Evolutionary conservation across 1,140 invertebrate genomes (phyloP), one percentile per base, ranked within the genome.

Genomic region (Gerris buenoi): DNA sequence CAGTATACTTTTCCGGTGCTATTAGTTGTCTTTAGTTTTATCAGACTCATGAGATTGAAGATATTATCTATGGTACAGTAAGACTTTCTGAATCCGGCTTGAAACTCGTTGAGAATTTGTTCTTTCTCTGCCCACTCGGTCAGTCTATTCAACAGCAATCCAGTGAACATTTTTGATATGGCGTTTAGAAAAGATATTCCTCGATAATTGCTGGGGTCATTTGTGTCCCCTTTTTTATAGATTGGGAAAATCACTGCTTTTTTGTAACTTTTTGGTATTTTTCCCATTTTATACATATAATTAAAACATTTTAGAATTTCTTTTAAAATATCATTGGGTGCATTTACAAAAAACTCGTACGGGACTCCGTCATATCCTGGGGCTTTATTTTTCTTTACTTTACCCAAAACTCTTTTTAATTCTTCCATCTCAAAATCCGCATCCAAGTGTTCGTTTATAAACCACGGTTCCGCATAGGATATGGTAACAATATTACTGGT

Each of bases 81-180:
- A 1, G 61, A 26, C 28, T 69, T 71, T n/a, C 72, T 23, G 56
- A 74, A 75, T 5, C 72, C 73, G 3, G 70, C 70, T 68, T 75
- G 74, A 2, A 33, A 56, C 65, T 75, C 72, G 1, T 71, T 71
- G 0, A 74, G 27, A 1, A 69, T 68, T 1, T 68, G 65, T 1
- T 69, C 65, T 13, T 29, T 10, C 25, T 71, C 70, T 1, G 66
- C 66, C 71, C 71, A 74, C 1, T 25, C 26, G 1, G 29, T 27
- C n/a, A 75, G n/a, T 46, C 73, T 68, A 10, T 69, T 63, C 2
- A 65, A 46, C 25, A 75, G 26, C 13, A 75, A 61, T 3, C 46
- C 46, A 2, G 69, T 69, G 27, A 74, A 73, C 1, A 74, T 25
- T 69, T 75, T 74, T 1, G 67, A 56, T n/a, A 46, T 59, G 22